Evolutionary conservation across 2,113 vertebrate species (phyloP), one percentile per base, ranked within the genome.

Genomic region (Calonectris borealis): DNA sequence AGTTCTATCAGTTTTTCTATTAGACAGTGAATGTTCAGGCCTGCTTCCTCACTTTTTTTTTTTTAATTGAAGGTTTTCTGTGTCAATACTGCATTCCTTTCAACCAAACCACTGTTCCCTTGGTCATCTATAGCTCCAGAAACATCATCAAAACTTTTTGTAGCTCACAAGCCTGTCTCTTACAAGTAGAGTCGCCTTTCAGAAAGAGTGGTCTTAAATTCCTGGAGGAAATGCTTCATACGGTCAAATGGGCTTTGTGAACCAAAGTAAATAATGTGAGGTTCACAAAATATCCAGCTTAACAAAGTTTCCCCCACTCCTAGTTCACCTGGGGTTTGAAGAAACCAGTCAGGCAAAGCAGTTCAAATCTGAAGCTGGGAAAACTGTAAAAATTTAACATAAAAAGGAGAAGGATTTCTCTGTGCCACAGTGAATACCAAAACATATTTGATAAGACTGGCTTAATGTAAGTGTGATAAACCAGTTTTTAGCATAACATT

Each of bases 291-390:
- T 92, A 51, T 95, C 51, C 55, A 89, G 16, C 60, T 68, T 55
- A 64, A 70, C 15, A 66, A 24, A 49, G 27, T 81, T 60, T 3
- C 1, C 1, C 2, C 24, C 11, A 22, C 26, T 66, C 6, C 17
- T 75, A 8, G 3, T 27, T 88, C 42, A 72, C 17, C 10, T 36
- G 31, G n/a, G 5, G 24, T 65, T 90, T 79, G 90, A 48, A 83
- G 77, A 82, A 88, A 86, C 3, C n/a, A 20, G 38, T 75, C 16
- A 85, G 95, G 40, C 78, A 97, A 95, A 93, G 94, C 64, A 77
- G 25, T 96, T 97, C 64, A 94, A 86, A 95, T 61, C 7, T 3
- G 69, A 88, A 95, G 29, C 69, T 88, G 42, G 32, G 22, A 27
- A 92, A 95, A 54, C 25, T 83, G 36, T 21, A 78, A 83, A 91